Base-by-base conservation (phyloP, 2,797 vertebrate species). In the Lagorchestes hirsutus region DNA sequence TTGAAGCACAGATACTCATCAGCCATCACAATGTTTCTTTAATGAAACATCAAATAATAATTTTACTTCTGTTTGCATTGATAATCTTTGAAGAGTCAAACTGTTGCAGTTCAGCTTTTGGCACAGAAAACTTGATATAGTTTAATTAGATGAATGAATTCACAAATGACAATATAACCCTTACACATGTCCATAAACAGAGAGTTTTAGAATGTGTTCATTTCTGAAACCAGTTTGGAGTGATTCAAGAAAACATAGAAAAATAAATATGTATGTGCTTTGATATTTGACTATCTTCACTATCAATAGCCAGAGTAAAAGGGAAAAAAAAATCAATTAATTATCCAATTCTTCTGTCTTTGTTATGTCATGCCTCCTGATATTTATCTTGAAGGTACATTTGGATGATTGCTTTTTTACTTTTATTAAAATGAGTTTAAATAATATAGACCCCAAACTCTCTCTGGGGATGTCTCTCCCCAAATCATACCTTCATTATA, bases 11-110 rank as follows among this genome's bases (percentile, higher is more conserved):
- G 74, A 16, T 46, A 55, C 91, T 92, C 54, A 94, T 28, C 0
- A 95, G 54, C 1, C 6, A 31, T 62, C 93, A 91, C 46, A 40
- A 82, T 52, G 56, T 92, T 92, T 96, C 59, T 90, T 92, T 93
- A 94, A 94, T 96, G 54, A 94, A 97, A 96, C 92, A 29, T 50
- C 50, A 92, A 28, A 0, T 40, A 34, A 90, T 97, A 55, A 1
- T 92, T 96, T 91, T 97, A 58, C 55, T 92, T 92, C 11, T 96
- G n/a, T 90, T 97, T 40, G 1, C 95, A 82, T 40, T 95, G 54
- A 52, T 91, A 94, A 55, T n/a, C 31, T 46, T 90, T 46, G 87
- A 94, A 95, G 90, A 91, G 11, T 16, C 31, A 96, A 95, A 24
- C 6, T 50, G 10, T 87, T 27, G 8, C 40, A 50, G 40, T 50